Percentiles rank a stretch among this genome's conserved stretches.
Evolutionary conservation across 2,888 invertebrate genomes (phyloP).

Genomic region (Oscheius sp.): DNA sequence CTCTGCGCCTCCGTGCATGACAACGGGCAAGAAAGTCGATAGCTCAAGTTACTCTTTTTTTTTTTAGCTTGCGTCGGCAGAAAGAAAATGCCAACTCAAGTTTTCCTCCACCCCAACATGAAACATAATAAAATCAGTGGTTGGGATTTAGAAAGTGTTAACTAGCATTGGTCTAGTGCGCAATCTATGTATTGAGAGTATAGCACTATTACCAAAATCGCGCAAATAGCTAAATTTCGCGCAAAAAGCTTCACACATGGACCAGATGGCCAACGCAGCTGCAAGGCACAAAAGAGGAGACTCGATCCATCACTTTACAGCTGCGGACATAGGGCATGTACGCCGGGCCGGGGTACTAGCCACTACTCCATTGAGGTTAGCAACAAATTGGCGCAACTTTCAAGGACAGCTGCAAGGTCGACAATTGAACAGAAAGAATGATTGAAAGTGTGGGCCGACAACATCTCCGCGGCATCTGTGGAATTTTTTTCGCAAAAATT

Average conservation of each 20-base stretch:
- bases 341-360: neutral
- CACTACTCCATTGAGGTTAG: neutral
- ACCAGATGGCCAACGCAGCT: conserved; percentile 10
- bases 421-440: neutral
- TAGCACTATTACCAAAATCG: too few relatives aligned
- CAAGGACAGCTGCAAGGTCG: conserved; percentile 12
- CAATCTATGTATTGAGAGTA: too few relatives aligned
- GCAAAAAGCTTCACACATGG: neutral
- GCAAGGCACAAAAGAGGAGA: conserved; percentile 20
- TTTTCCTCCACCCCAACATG: too few relatives aligned
- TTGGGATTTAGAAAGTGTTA: too few relatives aligned
- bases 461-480: neutral
- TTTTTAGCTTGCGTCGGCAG: neutral
- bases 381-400: conserved; percentile 6
- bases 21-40: neutral
- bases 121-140: too few relatives aligned
- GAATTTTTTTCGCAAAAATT: neutral
- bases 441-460: neutral
- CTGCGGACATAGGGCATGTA: conserved; percentile 13
- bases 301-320: conserved; percentile 24
- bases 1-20: too few relatives aligned
- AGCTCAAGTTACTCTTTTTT: neutral
- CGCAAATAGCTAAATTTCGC: neutral
- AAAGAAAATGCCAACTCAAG: neutral
- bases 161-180: too few relatives aligned